Base-by-base conservation (phyloP, 2,888 invertebrate species). In the Latrodectus hesperus region DNA sequence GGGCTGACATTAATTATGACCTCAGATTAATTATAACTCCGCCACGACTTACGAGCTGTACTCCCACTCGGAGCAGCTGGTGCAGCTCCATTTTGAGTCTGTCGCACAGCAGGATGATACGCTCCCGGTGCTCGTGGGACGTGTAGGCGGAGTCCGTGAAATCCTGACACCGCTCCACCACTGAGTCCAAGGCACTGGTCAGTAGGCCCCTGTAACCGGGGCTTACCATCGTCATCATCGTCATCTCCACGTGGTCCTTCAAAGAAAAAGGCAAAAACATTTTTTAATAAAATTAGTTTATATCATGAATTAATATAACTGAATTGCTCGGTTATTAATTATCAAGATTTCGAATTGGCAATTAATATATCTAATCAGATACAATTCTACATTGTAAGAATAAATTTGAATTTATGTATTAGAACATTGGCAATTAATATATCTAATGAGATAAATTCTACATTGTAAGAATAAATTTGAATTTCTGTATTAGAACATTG, bases 141-240 rank as follows among this genome's bases (percentile, higher is more conserved):
- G 99, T 99, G 93, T 99, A 99, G 90, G 99, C 98, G 90, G 99
- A 99, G 94, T 99, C 99, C 77, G 99, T 99, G 93, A 99, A 99
- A 93, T 99, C 99, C 94, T 94, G 94, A 89, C 98, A 98, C 92
- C 98, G 95, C 93, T 99, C 99, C 89, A 98, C 95, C 87, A 98
- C 95, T 90, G 96, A 95, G 91, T 99, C 97, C 91, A 99, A 94
- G 88, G 98, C 96, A 90, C 95, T 93, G 53, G 96, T 95, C 81
- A 99, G 94, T 89, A 97, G 96, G 91, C 98, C 96, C 91, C 97
- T 91, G 89, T 93, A 93, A 84, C 93, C 93, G 53, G 94, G 93
- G 49, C 95, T 94, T 89, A 95, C 94, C 90, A 95, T 94, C 9
- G 97, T 96, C 92, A 97, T 95, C 90, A 97, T 94, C 84, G 96